A percentile compares a stretch with the other conserved stretches of the same genome.
Conservation (phyloP, 2,797 vertebrate species). For the Crax fasciolata region DNA sequence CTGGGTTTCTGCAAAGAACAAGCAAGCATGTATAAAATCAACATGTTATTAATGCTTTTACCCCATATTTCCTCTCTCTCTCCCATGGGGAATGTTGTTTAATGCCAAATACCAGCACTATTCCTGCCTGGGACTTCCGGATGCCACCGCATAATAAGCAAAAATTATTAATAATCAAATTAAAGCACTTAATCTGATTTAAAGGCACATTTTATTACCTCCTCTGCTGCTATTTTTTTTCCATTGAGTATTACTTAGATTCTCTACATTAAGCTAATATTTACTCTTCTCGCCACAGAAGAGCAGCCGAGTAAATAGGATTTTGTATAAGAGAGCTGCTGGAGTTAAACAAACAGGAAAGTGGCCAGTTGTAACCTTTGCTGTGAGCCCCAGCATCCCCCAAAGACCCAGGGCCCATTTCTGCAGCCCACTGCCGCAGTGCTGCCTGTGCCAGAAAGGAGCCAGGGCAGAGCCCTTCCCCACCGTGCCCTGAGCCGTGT, state of each 20-base stretch:
- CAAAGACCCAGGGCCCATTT: not conserved
- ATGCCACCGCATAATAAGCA: not conserved
- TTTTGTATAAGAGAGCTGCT: conserved; percentile 46
- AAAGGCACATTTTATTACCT: conserved; percentile 38
- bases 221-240: not conserved
- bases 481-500: not conserved
- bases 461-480: not conserved
- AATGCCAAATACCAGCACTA: not conserved
- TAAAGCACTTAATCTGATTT: not conserved
- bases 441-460: not conserved
- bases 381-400: not conserved
- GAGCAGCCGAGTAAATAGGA: conserved; percentile 71
- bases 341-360: conserved; percentile 68
- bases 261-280: conserved; percentile 73
- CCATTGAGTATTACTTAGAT: conserved; percentile 38
- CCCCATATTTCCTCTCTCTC: not conserved
- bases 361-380: conserved; percentile 57
- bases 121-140: not conserved
- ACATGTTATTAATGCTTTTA: not conserved
- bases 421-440: not conserved
- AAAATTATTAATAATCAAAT: not conserved
- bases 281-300: conserved; percentile 68
- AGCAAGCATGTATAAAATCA: not conserved
- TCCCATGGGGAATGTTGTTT: not conserved
- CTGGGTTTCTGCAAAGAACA: not conserved